Evolutionary conservation across 64 coral and sea anemone species (phyloP), one percentile per base, ranked within the genome.

Genomic region (Porites australiensis): DNA sequence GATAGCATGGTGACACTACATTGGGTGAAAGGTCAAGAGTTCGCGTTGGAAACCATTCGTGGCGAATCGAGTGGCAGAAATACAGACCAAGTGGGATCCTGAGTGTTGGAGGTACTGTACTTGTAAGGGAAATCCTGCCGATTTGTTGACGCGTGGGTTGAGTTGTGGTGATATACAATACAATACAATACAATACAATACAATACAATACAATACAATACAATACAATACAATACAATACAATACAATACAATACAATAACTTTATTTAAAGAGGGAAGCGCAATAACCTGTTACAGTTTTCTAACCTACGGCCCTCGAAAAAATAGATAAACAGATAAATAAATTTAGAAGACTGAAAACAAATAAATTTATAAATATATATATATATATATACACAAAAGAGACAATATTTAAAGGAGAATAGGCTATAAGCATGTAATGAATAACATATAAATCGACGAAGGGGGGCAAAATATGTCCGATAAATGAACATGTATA

Each of bases 41-140:
- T 76, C 88, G 6, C 60, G 6, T 14, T 90, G 88, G 88, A 80
- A 90, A 60, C 75, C 88, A 72, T 90, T 90, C 57, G 76, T 90
- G 10, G 88, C 75, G 49, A 79, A 70, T 90, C 75, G 61, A 53
- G 88, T 90, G 7, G 61, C 62, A 58, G 76, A 90, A 80, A 90
- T 70, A 90, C 88, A 81, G 75, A 55, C 6, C 13, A 66, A 45
- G 3, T 71, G 61, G 48, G 65, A 90, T 70, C 88, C 88, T 81
- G 77, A 70, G 67, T 70, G 67, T 64, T 81, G 75, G 88, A 81
- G 12, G 8, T 82, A 55, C 59, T 82, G 89, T 57, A 20, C 88
- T n/a, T 61, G 75, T 19, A 82, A 80, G 51, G 88, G 81, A 2
- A 90, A 81, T 59, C 46, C 88, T 75, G 88, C 76, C 70, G 75